These are phyloP conservation scores for Xerus inauris DNA, from an alignment of 2,113 vertebrate species.

Conservation along the genomic window DNA sequence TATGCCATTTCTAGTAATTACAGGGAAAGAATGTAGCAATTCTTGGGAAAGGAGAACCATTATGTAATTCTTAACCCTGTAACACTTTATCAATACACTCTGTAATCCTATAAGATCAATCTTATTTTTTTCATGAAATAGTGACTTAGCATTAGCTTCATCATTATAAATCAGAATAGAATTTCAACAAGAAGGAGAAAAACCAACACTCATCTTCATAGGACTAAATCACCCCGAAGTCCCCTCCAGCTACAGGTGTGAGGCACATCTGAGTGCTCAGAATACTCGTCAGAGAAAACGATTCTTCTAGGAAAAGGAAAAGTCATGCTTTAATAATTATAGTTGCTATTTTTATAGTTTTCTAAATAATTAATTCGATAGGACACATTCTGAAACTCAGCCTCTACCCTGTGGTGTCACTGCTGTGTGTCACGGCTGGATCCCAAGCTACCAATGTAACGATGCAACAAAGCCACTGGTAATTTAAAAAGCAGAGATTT, in stretches of 20 bases:
- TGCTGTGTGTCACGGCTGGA: background rate
- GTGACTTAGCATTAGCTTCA: conserved; percentile 2
- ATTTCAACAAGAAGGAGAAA: conserved; percentile 2
- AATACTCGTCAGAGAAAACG: background rate
- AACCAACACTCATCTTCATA: conserved; percentile 25
- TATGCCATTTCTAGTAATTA: background rate
- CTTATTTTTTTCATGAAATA: conserved; percentile 63
- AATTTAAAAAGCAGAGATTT: background rate
- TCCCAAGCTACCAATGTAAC: background rate
- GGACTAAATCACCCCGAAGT: background rate
- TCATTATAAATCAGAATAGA: background rate
- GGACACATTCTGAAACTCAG: background rate
- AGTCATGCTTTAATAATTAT: background rate
- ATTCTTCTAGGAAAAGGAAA: background rate
- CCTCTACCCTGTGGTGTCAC: background rate
- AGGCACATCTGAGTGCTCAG: background rate
- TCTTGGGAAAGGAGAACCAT: conserved; percentile 19
- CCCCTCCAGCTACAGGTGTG: background rate
- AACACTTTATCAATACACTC: background rate
- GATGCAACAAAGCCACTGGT: background rate
- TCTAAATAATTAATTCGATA: conserved; percentile 43
- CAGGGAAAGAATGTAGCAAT: background rate
- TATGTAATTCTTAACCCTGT: background rate
- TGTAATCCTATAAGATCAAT: conserved; percentile 23
- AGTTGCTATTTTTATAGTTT: conserved; percentile 3